Conservation (phyloP, 64 coral and sea anemone genomes). For the Montipora sp. region DNA sequence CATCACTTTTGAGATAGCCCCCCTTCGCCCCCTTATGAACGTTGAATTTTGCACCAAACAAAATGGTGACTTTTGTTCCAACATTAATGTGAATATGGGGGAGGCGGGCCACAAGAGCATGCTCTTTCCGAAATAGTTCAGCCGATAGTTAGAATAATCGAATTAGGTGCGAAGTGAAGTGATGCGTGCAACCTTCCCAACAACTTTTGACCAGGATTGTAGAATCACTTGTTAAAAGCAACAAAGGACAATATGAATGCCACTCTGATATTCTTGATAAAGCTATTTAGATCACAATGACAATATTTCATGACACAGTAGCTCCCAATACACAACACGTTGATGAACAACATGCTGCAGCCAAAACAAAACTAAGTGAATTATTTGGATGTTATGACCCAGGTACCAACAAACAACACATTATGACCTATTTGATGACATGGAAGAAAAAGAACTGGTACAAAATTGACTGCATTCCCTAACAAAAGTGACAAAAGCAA, state of each 20-base stretch:
- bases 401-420: slow-evolving; percentile 45
- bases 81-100: too few relatives aligned
- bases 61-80: too few relatives aligned
- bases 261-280: slow-evolving; percentile 53
- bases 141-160: too few relatives aligned
- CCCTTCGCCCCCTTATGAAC: too few relatives aligned
- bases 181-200: too few relatives aligned
- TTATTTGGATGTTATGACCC: slow-evolving; percentile 11
- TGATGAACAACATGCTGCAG: slow-evolving; percentile 10
- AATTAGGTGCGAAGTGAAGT: too few relatives aligned
- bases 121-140: too few relatives aligned
- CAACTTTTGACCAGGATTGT: too few relatives aligned
- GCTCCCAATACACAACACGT: not conserved
- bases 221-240: slow-evolving; percentile 23
- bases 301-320: too few relatives aligned
- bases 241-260: slow-evolving; percentile 37
- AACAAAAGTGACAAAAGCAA: not conserved
- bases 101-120: too few relatives aligned
- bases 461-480: not conserved
- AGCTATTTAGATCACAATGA: not conserved
- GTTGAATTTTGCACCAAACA: too few relatives aligned
- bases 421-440: slow-evolving; percentile 27
- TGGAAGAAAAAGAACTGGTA: slow-evolving; percentile 20
- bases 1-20: too few relatives aligned
- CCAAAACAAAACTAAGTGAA: slow-evolving; percentile 14